Conservation (phyloP, 2,797 vertebrate species). For the Sebastes minor region DNA sequence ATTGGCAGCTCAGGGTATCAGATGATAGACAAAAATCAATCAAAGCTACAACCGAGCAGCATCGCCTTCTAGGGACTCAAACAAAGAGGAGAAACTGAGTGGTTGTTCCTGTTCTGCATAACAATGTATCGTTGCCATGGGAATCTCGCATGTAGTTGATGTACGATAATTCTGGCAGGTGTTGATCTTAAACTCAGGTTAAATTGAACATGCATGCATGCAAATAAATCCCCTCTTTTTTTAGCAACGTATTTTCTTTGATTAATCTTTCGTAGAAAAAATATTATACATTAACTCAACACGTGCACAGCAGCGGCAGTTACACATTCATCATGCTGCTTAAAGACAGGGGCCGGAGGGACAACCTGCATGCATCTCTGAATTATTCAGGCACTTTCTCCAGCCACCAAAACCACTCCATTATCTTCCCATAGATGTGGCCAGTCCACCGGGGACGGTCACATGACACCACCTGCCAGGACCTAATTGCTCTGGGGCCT, state of each 20-base stretch:
- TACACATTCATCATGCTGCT: slow-evolving; percentile 50
- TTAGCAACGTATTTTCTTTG: neutral
- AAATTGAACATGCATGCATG: neutral
- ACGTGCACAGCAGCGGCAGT: slow-evolving; percentile 25
- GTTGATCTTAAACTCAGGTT: neutral
- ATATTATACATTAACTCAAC: slow-evolving; percentile 32
- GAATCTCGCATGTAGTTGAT: slow-evolving; percentile 1
- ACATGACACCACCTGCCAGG: slow-evolving; percentile 80
- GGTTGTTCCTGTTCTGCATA: slow-evolving; percentile 26
- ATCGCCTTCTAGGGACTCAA: slow-evolving; percentile 16
- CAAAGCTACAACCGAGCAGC: slow-evolving; percentile 38
- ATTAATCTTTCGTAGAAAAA: neutral
- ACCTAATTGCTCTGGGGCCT: slow-evolving; percentile 68
- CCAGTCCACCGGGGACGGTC: slow-evolving; percentile 69
- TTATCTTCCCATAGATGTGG: slow-evolving; percentile 78
- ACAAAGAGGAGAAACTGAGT: slow-evolving; percentile 26
- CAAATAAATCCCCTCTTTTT: neutral
- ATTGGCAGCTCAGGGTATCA: slow-evolving; percentile 46
- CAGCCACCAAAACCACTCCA: slow-evolving; percentile 76
- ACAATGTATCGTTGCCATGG: neutral
- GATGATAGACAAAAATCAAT: slow-evolving; percentile 69
- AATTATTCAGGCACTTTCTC: slow-evolving; percentile 86
- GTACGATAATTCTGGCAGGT: neutral
- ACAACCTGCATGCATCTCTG: slow-evolving; percentile 60
- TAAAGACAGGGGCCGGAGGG: slow-evolving; percentile 34